Evolutionary conservation across 2,888 invertebrate species (phyloP).

Genomic region (Mythimna vitellina): DNA sequence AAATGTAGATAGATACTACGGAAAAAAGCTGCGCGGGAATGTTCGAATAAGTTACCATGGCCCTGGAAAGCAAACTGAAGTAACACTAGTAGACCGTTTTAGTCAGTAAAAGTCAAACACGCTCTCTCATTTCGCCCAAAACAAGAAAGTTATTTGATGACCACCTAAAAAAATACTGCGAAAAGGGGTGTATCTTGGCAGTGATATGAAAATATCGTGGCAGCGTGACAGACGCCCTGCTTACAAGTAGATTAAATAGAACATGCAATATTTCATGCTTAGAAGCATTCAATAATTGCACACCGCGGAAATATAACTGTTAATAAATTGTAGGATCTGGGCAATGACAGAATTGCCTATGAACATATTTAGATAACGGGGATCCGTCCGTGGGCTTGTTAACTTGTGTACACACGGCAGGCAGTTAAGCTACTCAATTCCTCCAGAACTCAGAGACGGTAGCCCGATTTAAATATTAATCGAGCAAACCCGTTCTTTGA

Average conservation of each 20-base stretch:
- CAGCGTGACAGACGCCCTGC: conserved; percentile 37
- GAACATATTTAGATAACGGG: conserved; percentile 72
- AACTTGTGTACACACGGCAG: conserved; percentile 33
- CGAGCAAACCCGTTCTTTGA: conserved; percentile 60
- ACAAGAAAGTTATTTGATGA: not conserved
- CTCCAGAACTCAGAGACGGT: conserved; percentile 34
- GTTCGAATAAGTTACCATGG: too few species aligned
- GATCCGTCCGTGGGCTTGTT: conserved; percentile 57
- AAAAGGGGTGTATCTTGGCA: conserved; percentile 7
- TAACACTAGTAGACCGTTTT: too few species aligned
- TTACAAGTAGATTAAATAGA: conserved; percentile 65
- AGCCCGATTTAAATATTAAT: conserved; percentile 60
- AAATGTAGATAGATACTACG: too few species aligned
- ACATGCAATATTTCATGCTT: conserved; percentile 67
- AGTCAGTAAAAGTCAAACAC: too few species aligned
- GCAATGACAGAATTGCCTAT: conserved; percentile 66
- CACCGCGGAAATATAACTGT: conserved; percentile 68
- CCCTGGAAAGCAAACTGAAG: too few species aligned
- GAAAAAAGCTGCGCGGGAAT: too few species aligned
- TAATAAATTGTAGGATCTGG: conserved; percentile 68
- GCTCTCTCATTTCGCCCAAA: too few species aligned
- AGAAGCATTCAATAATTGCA: conserved; percentile 70
- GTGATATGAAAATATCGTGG: conserved; percentile 41
- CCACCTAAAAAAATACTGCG: conserved; percentile 1
- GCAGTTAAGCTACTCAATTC: conserved; percentile 26